Evolutionary conservation across 2,797 vertebrate genomes (phyloP), one percentile per base, ranked within the genome.

Genomic region (Crax fasciolata): DNA sequence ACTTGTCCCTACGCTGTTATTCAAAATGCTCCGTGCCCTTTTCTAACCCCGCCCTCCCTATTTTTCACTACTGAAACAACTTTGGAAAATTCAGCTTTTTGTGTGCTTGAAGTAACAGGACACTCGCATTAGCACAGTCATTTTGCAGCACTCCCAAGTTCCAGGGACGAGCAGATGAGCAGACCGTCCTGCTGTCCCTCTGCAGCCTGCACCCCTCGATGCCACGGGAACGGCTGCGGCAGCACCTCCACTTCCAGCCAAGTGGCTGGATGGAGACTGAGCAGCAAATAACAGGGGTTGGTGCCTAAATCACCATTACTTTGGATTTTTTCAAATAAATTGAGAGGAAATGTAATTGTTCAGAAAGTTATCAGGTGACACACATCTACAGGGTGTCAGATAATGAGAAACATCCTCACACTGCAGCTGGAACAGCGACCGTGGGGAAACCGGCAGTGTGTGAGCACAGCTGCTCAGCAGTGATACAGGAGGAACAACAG

Each of bases 361-460:
- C 39, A 66, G 74, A 24, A 74, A 67, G 74, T 4, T 63, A 49
- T 30, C 39, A 54, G 20, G 55, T 38, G 59, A 48, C 48, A n/a
- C 2, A 7, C 72, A 38, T 28, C 57, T 68, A 44, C 71, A 19
- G 46, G 21, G 17, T 1, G 21, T 43, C 68, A 51, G 23, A 39
- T 41, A 41, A 28, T 2, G 68, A 66, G 51, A 73, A 24, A 20
- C 57, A 38, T 21, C 27, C 0, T 15, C 25, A 18, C 41, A 24
- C 8, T 4, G 3, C 1, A 8, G 58, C 27, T 15, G 63, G 52
- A 55, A n/a, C 20, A 27, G 51, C 4, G 38, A 30, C 51, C 2
- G 1, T 4, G 41, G 16, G 30, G 48, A 66, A 55, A 20, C 1
- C 1, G 1, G 1, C 17, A 3, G 8, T 10, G 20, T 30, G 19